phyloP scores from a whole-genome alignment of 2,113 vertebrate species.

The Tauraco erythrolophus region DNA sequence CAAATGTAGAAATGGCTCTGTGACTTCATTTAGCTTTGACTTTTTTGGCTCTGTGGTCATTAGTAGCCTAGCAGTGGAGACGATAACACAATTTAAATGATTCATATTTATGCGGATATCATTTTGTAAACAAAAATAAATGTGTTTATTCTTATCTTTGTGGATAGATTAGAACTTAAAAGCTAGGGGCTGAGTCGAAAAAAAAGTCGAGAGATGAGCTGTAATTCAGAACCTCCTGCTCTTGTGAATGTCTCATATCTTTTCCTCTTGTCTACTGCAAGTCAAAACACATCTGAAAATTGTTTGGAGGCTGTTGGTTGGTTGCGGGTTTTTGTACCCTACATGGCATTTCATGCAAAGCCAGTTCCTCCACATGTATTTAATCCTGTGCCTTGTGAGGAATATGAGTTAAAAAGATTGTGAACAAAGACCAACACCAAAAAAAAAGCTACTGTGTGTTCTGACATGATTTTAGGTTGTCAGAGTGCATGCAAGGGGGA shows the following conservation, averaged over 20 bases:
- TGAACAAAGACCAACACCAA: neutral
- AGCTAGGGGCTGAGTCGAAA: neutral
- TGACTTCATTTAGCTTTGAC: neutral
- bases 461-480: neutral
- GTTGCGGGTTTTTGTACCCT: fast-evolving
- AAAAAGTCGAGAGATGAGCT: neutral
- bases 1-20: neutral
- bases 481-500: neutral
- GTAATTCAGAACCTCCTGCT: neutral
- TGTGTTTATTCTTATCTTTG: neutral
- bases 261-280: neutral
- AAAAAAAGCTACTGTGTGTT: neutral
- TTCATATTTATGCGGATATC: neutral
- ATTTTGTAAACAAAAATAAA: neutral
- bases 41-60: neutral
- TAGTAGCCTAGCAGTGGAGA: neutral
- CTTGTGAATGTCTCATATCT: neutral
- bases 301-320: neutral
- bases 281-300: neutral
- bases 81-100: neutral
- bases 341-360: neutral
- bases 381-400: neutral
- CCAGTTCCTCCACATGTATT: neutral
- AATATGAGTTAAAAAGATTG: neutral
- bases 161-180: neutral